phyloP scores from a whole-genome alignment of 2,888 invertebrate species.

The Ramazzottius varieornatus region DNA sequence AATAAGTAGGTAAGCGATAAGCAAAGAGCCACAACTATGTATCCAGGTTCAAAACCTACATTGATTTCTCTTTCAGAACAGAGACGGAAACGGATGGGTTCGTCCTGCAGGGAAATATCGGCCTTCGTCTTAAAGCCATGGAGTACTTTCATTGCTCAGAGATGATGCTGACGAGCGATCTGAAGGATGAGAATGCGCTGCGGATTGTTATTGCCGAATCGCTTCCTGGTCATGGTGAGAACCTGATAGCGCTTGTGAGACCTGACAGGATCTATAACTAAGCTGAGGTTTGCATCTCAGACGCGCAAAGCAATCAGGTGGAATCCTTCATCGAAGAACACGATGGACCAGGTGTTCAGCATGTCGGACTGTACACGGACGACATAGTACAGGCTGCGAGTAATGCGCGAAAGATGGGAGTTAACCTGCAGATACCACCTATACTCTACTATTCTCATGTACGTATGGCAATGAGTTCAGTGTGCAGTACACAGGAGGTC shows the following conservation, averaged over 20 bases:
- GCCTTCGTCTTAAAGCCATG: conserved; percentile 24
- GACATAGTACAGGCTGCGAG: conserved; percentile 20
- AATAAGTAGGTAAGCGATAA: conserved; percentile 16
- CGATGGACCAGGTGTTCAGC: conserved; percentile 25
- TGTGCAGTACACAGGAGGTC: too few relatives aligned
- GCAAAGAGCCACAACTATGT: background rate
- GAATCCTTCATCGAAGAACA: conserved; percentile 23
- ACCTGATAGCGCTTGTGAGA: conserved; percentile 6
- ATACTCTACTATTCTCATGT: conserved; percentile 24
- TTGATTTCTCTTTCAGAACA: background rate
- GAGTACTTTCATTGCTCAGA: conserved; percentile 26
- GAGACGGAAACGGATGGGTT: background rate
- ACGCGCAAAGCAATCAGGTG: conserved; percentile 20
- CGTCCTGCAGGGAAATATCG: conserved; percentile 13
- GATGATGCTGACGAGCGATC: conserved; percentile 9
- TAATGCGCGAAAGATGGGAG: conserved; percentile 16
- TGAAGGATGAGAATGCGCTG: conserved; percentile 11
- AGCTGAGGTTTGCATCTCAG: too few relatives aligned
- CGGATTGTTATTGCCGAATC: conserved; percentile 25
- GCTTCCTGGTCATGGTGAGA: conserved; percentile 17
- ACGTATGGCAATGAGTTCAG: too few relatives aligned
- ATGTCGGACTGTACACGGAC: conserved; percentile 22
- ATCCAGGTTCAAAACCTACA: background rate
- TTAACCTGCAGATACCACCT: conserved; percentile 23
- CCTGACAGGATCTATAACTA: too few relatives aligned